Conservation (phyloP, 2,888 invertebrate species). For the Drosophila mayaguana region DNA sequence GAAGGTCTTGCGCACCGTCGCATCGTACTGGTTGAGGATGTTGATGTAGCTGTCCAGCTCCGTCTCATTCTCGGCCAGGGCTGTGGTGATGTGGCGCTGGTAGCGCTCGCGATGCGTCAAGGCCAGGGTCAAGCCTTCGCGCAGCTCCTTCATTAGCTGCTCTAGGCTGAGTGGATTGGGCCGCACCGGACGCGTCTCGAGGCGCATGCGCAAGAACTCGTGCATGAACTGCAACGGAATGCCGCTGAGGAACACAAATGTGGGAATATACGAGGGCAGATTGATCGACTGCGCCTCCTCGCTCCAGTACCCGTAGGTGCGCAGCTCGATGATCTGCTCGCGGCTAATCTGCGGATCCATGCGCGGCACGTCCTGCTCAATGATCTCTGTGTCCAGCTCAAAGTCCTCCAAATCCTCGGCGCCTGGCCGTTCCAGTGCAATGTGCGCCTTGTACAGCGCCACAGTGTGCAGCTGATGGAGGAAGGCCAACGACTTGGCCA, state of each 20-base stretch:
- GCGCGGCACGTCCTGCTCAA: conserved; percentile 84
- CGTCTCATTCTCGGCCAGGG: conserved; percentile 86
- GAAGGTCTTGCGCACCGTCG: conserved; percentile 90
- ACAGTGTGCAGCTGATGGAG: conserved; percentile 90
- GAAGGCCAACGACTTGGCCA: conserved; percentile 92
- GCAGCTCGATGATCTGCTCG: conserved; percentile 83
- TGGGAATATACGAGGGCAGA: conserved; percentile 93
- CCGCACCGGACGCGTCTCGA: conserved; percentile 92
- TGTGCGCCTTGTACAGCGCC: conserved; percentile 89
- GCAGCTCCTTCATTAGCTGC: conserved; percentile 95
- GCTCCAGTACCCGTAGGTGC: conserved; percentile 91
- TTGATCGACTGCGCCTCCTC: conserved; percentile 90
- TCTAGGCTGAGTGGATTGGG: conserved; percentile 94
- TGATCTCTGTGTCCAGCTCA: conserved; percentile 85
- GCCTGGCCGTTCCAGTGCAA: conserved; percentile 88
- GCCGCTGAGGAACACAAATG: conserved; percentile 93
- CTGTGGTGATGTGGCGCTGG: conserved; percentile 88
- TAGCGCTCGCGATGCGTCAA: conserved; percentile 92
- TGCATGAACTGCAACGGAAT: conserved; percentile 96
- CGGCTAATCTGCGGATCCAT: conserved; percentile 84
- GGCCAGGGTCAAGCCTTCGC: conserved; percentile 94
- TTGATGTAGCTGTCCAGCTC: conserved; percentile 86
- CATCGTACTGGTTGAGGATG: conserved; percentile 90
- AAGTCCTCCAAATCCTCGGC: conserved; percentile 74
- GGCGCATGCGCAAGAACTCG: conserved; percentile 93